Base-by-base conservation (phyloP, 1,140 invertebrate species). In the Polyergus mexicanus region DNA sequence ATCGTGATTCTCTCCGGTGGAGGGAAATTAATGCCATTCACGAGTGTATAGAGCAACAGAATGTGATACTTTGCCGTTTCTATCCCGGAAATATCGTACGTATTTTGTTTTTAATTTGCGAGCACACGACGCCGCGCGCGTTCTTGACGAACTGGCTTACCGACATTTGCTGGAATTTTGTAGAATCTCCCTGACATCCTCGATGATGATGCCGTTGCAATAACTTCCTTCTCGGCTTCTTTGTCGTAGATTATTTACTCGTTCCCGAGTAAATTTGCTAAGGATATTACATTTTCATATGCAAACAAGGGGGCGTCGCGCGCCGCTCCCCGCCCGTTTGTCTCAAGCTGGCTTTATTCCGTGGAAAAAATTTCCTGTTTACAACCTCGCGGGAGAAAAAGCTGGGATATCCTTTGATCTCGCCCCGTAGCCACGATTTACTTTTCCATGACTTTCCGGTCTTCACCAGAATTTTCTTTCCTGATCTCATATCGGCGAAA, bases 211-310 rank as follows among this genome's bases (percentile, higher is more conserved):
- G 56, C 71, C 58, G 74, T 86, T 56, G 22, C 32, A 72, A 38
- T 60, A 83, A 84, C 78, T 72, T 77, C 86, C 77, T 56, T 28
- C 77, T 41, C n/a, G 28, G 65, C 38, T 22, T 32, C 54, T 62
- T 86, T 75, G 72, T 41, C 65, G 65, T 72, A 69, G 83, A 78
- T 87, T 86, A 74, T 86, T 80, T n/a, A n/a, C n/a, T 77, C 84
- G 63, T 62, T 16, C 51, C 35, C 35, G 63, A 84, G 78, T 86
- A 86, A 88, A 88, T 88, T 84, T 88, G 77, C 84, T 76, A 80
- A 88, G 75, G 84, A 88, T 86, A 86, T 88, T 86, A 86, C 85
- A 86, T 86, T 88, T 88, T 86, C 86, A 81, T 88, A 86, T 72
- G 75, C 84, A 72, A 81, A 71, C 84, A 80, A 88, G 60, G 44